Evolutionary conservation across 2,888 invertebrate genomes (phyloP).

Genomic region (Aleiodes testaceus): DNA sequence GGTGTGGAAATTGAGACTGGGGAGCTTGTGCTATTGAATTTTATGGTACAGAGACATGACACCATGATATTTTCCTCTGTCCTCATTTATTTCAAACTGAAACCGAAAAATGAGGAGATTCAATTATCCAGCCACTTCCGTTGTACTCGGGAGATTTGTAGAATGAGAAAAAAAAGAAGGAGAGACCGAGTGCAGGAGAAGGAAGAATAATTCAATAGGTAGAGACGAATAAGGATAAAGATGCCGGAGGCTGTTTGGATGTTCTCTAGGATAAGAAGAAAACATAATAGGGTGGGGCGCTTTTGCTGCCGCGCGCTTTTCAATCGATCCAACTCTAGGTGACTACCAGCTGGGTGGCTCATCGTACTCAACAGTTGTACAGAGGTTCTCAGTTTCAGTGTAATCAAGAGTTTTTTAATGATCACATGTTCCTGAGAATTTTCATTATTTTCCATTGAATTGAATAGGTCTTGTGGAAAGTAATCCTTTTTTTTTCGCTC

Average conservation of each 20-base stretch:
- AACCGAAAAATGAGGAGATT: slow-evolving; percentile 57
- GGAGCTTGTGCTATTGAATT: background rate
- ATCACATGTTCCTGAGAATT: background rate
- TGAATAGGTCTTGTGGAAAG: too few species aligned
- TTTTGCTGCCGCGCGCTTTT: slow-evolving; percentile 69
- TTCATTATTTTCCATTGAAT: background rate
- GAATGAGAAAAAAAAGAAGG: slow-evolving; percentile 31
- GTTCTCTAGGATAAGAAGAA: slow-evolving; percentile 57
- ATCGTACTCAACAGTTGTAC: slow-evolving; percentile 55
- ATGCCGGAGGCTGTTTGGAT: slow-evolving; percentile 35
- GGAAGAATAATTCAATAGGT: slow-evolving; percentile 2
- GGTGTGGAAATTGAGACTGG: too few species aligned
- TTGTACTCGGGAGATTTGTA: slow-evolving; percentile 42
- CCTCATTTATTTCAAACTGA: background rate
- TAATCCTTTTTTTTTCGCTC: too few species aligned
- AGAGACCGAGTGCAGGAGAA: slow-evolving; percentile 15
- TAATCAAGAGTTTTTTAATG: too few species aligned
- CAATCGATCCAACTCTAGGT: slow-evolving; percentile 68
- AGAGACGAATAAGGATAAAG: slow-evolving; percentile 27
- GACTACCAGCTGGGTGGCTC: slow-evolving; percentile 63
- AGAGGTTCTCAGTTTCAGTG: slow-evolving; percentile 64
- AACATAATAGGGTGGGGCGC: slow-evolving; percentile 68
- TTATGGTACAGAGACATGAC: background rate
- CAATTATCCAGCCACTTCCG: slow-evolving; percentile 62
- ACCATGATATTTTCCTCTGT: background rate